Evolutionary conservation across 2,797 vertebrate genomes (phyloP), one percentile per base, ranked within the genome.

Genomic region (Falco peregrinus): DNA sequence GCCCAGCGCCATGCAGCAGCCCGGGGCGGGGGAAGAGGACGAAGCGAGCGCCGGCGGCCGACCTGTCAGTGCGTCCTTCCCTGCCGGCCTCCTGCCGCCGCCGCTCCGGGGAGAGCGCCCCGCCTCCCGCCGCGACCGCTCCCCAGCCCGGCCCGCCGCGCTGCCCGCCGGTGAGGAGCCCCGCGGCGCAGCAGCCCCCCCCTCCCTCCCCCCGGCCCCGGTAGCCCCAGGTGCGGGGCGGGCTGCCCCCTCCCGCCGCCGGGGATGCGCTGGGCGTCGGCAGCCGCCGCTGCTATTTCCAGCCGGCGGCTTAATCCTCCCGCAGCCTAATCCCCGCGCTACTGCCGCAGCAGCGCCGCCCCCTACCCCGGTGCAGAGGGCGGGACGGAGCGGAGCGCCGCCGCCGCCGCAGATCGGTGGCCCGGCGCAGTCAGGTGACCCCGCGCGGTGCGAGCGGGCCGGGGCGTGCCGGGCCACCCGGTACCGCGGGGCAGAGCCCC

Each of bases 341-440:
- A 89, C 76, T 65, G 82, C 91, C 87, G 96, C 96, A 85, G 94
- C 78, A 88, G 90, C 90, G 31, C 91, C 85, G 71, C 76, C 89
- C 35, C 78, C 87, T 37, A 82, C n/a, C 87, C 87, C 91, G 87
- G 86, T 93, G 87, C 60, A 82, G 83, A 91, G 94, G 79, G 94
- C 88, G 89, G 57, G 87, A 84, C 84, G 85, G 84, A 89, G 51
- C 77, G 48, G 73, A 48, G 75, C 82, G 65, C 64, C 57, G 77
- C 10, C 15, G 91, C 84, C 87, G 90, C 96, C 95, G 95, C 97
- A 50, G 97, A 95, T 87, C 92, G 81, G 83, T 88, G 64, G 92
- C 91, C 93, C 92, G 92, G 91, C 73, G 53, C 68, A 97, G 98
- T 98, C 99, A 98, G 97, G 97, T 99, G 98, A 98, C 97, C 94